These are phyloP conservation scores for Drosophila gaucha DNA, from an alignment of 2,888 invertebrate species.

Conservation along the genomic window DNA sequence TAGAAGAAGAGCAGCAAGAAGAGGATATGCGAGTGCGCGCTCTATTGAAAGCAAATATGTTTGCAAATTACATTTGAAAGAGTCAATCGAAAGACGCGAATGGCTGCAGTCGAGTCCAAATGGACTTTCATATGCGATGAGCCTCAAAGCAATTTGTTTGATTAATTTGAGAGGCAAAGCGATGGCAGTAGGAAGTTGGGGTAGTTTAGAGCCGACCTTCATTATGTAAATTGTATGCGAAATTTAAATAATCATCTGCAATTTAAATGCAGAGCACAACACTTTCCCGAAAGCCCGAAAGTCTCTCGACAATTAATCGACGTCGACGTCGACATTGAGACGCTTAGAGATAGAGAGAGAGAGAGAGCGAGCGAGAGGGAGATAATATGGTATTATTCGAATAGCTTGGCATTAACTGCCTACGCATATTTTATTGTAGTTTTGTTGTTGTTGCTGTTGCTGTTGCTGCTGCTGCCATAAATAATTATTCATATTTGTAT, in stretches of 20 bases:
- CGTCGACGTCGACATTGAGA: slow-evolving; percentile 40
- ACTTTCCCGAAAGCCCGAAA: slow-evolving; percentile 56
- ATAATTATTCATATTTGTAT: slow-evolving; percentile 82
- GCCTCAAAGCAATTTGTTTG: slow-evolving; percentile 73
- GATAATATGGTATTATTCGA: slow-evolving; percentile 66
- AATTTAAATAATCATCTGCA: slow-evolving; percentile 80
- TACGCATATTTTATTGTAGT: slow-evolving; percentile 37
- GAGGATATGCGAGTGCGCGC: neutral
- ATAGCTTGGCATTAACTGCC: slow-evolving; percentile 72
- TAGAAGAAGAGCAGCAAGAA: neutral
- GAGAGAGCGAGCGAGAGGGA: too few relatives aligned
- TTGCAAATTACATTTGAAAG: slow-evolving; percentile 71
- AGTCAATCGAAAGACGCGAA: slow-evolving; percentile 42
- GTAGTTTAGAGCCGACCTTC: slow-evolving; percentile 59
- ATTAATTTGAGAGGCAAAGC: slow-evolving; percentile 60
- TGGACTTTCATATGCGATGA: slow-evolving; percentile 9
- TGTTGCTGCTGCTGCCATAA: slow-evolving; percentile 61
- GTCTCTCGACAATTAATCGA: slow-evolving; percentile 72
- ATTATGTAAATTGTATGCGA: slow-evolving; percentile 80
- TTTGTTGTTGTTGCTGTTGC: slow-evolving; percentile 25
- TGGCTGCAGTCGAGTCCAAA: slow-evolving; percentile 18
- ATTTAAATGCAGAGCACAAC: slow-evolving; percentile 78
- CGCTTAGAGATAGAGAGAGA: too few relatives aligned
- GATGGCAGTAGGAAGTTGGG: neutral
- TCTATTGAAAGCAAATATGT: slow-evolving; percentile 75